Conservation (phyloP, 2,797 vertebrate genomes). For the Hydrophis major region DNA sequence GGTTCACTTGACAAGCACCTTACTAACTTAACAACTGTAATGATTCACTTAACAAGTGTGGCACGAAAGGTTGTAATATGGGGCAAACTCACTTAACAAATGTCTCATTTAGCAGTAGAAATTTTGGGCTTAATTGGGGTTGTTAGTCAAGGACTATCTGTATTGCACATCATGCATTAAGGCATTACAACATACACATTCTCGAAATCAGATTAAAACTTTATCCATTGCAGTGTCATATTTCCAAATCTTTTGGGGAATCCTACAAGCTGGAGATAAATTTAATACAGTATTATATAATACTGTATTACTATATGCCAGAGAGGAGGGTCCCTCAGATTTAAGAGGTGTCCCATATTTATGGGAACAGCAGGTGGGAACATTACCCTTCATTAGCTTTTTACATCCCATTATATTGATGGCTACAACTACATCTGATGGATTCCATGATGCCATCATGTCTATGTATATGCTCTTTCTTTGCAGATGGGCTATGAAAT, state of each 20-base stretch:
- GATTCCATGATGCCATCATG: background rate
- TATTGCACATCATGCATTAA: background rate
- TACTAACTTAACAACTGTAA: background rate
- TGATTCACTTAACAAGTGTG: background rate
- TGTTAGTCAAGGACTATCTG: background rate
- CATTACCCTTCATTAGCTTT: background rate
- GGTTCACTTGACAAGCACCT: background rate
- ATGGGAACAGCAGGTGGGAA: background rate
- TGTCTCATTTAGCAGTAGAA: background rate
- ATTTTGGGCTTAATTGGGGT: background rate
- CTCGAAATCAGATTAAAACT: background rate
- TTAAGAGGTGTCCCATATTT: background rate
- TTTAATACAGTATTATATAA: background rate
- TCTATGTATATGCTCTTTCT: background rate
- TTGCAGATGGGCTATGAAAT: background rate
- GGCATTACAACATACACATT: background rate
- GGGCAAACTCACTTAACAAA: background rate
- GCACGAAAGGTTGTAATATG: background rate
- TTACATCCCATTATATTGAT: background rate
- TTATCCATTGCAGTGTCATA: background rate
- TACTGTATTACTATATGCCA: background rate
- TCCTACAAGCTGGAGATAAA: background rate
- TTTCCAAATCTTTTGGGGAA: background rate
- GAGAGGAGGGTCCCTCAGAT: background rate
- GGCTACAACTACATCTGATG: background rate